Percentiles rank a stretch among this genome's conserved stretches.
phyloP scores from a whole-genome alignment of 2,888 invertebrate species.

The Cancer borealis region DNA sequence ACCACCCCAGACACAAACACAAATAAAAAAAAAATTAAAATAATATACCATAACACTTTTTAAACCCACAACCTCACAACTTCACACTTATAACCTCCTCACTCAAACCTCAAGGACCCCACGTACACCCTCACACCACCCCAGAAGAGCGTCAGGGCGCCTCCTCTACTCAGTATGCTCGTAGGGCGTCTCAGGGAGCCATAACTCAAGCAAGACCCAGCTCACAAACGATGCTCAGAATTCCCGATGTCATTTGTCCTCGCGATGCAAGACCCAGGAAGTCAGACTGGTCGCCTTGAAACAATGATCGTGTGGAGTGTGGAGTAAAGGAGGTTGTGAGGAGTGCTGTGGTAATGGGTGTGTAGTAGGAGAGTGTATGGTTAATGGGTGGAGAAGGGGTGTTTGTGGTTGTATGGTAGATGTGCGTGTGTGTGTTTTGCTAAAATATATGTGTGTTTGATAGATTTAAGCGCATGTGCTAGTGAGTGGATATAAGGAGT shows the following conservation, averaged over 20 bases:
- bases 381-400: neutral
- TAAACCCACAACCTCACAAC: too few species aligned
- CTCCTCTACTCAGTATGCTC: constrained; percentile 8
- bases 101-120: neutral
- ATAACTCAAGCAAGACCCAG: constrained; percentile 4
- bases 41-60: too few species aligned
- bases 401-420: neutral
- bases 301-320: neutral
- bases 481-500: neutral
- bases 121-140: neutral
- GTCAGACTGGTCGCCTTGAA: neutral
- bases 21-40: too few species aligned
- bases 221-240: constrained; percentile 5
- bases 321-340: neutral
- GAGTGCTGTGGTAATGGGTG: neutral
- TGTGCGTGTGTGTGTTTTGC: neutral
- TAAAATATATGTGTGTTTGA: neutral
- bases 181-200: neutral
- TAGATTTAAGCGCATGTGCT: neutral
- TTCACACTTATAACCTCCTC: neutral
- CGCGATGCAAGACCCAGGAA: neutral
- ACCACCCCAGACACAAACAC: too few species aligned
- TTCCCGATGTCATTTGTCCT: constrained; percentile 35
- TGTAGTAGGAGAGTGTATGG: neutral
- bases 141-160: neutral